phyloP scores from a whole-genome alignment of 1,140 invertebrate species.

The Trissolcus basalis region DNA sequence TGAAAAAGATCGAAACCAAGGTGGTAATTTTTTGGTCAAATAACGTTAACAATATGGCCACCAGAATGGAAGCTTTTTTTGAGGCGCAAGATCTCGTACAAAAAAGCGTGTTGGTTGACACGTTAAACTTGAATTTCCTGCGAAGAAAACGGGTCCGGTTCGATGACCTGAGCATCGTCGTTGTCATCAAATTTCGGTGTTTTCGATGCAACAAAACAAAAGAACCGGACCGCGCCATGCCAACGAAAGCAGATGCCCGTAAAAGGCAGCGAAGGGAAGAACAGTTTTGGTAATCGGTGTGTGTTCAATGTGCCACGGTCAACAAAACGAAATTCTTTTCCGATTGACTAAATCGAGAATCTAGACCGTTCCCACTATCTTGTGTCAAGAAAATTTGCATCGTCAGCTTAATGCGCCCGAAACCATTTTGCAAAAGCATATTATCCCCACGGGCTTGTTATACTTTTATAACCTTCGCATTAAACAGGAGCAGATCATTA shows the following conservation, averaged over 20 bases:
- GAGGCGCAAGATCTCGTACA: conserved; percentile 39
- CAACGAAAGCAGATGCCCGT: conserved; percentile 65
- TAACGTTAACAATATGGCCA: conserved; percentile 45
- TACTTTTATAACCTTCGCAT: neutral
- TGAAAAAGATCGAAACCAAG: no score
- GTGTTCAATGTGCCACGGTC: conserved; percentile 49
- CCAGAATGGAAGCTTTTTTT: conserved; percentile 44
- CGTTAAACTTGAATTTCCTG: conserved; percentile 57
- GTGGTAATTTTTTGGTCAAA: no score
- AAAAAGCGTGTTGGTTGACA: conserved; percentile 45
- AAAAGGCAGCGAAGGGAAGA: conserved; percentile 66
- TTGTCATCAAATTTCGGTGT: conserved; percentile 57
- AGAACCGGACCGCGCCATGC: conserved; percentile 23
- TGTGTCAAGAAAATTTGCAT: conserved; percentile 6
- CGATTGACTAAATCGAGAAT: conserved; percentile 35
- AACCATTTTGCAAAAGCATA: no score
- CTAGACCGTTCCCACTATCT: conserved; percentile 22
- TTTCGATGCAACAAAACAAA: conserved; percentile 45
- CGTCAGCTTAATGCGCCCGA: no score
- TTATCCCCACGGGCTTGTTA: no score
- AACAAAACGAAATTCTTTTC: conserved; percentile 44
- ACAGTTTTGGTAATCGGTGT: conserved; percentile 69
- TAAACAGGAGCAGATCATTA: conserved; percentile 8
- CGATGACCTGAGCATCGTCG: conserved; percentile 59
- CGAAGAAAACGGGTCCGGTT: conserved; percentile 49